Conservation (phyloP, 1,140 invertebrate genomes). For the Orussus abietinus region DNA sequence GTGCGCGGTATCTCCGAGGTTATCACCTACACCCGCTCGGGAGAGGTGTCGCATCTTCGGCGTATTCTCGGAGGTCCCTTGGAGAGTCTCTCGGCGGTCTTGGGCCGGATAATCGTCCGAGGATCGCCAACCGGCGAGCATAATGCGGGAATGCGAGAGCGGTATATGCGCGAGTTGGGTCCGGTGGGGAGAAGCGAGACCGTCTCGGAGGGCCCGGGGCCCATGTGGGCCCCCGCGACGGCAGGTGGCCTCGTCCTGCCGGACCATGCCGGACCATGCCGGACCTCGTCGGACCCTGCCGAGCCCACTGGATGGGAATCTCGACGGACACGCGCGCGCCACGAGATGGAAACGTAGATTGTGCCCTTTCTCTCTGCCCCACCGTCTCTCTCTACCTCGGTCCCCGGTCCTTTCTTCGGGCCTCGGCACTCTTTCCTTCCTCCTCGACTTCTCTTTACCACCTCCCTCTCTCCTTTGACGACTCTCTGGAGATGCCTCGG, state of each 20-base stretch:
- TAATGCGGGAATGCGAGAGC: conserved; percentile 35
- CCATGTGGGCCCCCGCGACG: conserved; percentile 24
- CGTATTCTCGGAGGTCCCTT: too few relatives aligned
- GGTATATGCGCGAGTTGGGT: conserved; percentile 27
- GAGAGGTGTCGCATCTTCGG: too few relatives aligned
- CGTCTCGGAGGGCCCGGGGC: conserved; percentile 4
- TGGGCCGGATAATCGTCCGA: conserved; percentile 40
- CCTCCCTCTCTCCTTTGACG: not conserved
- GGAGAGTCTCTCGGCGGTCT: too few relatives aligned
- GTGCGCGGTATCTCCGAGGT: too few relatives aligned
- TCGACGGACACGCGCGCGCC: conserved; percentile 48
- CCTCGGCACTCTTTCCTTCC: conserved; percentile 26
- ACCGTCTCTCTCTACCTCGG: conserved; percentile 5
- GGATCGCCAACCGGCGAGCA: conserved; percentile 34
- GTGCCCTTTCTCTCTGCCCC: conserved; percentile 20
- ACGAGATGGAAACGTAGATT: conserved; percentile 51
- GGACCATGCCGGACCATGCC: conserved; percentile 33
- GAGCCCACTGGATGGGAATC: conserved; percentile 41
- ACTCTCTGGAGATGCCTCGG: not conserved
- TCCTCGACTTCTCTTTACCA: not conserved
- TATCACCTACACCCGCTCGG: too few relatives aligned
- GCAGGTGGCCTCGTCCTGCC: conserved; percentile 48
- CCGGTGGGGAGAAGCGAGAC: conserved; percentile 5
- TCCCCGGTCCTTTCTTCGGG: conserved; percentile 33
- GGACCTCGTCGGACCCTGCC: too few relatives aligned